phyloP scores from a whole-genome alignment of 2,888 invertebrate genomes.

The Agrotis segetum region DNA sequence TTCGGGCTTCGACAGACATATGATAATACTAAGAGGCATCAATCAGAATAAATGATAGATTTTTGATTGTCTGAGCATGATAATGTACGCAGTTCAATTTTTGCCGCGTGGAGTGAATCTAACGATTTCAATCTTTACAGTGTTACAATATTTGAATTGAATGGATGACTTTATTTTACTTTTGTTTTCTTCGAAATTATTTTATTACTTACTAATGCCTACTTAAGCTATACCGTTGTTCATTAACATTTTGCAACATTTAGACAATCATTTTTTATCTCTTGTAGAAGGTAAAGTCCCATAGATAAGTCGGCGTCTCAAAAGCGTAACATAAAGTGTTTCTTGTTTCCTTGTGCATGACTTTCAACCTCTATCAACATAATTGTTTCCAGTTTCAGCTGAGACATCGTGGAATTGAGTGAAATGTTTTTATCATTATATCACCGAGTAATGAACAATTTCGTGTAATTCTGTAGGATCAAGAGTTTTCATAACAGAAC shows the following conservation, averaged over 20 bases:
- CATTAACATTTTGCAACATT: slow-evolving; percentile 5
- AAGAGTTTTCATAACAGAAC: slow-evolving; percentile 29
- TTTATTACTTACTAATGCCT: not conserved
- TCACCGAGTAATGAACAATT: not conserved
- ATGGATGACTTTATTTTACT: slow-evolving; percentile 3
- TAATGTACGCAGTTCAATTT: no score
- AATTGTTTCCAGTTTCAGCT: not conserved
- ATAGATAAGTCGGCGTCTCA: not conserved
- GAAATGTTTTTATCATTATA: not conserved
- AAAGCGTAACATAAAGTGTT: not conserved
- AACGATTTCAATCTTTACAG: not conserved
- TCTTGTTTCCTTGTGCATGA: not conserved
- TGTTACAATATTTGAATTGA: slow-evolving; percentile 10
- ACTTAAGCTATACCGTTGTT: slow-evolving; percentile 16
- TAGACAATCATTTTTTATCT: slow-evolving; percentile 6
- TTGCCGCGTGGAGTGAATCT: not conserved
- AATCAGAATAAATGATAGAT: no score
- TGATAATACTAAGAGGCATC: no score
- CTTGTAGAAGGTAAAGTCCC: not conserved
- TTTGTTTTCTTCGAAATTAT: slow-evolving; percentile 24
- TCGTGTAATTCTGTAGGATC: not conserved
- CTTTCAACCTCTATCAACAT: no score
- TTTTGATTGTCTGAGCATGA: no score
- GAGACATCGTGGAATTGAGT: not conserved
- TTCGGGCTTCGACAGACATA: no score